Conservation (phyloP, 2,888 invertebrate species). For the Aporophyla nigra region DNA sequence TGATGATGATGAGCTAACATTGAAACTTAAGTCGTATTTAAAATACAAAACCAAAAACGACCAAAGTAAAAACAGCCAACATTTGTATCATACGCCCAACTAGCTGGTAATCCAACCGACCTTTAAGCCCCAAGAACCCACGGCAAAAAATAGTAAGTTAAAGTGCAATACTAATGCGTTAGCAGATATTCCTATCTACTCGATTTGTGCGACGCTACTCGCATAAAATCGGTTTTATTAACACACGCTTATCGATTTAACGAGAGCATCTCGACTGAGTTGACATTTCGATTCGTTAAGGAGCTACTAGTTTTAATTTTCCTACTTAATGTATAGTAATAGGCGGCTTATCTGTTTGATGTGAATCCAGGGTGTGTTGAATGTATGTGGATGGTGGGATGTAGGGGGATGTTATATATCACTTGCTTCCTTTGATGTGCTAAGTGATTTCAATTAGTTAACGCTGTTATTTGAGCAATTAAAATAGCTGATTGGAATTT, state of each 20-base stretch:
- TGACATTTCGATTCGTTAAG: conserved; percentile 67
- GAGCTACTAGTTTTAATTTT: conserved; percentile 68
- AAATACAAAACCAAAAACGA: too few species aligned
- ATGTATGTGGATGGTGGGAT: conserved; percentile 23
- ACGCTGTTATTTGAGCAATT: conserved; percentile 31
- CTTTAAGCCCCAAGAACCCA: not conserved
- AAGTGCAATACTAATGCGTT: conserved; percentile 73
- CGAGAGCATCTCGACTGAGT: conserved; percentile 63
- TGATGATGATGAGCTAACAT: too few species aligned
- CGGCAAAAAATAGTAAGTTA: conserved; percentile 67
- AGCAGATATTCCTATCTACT: conserved; percentile 76
- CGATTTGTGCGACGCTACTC: conserved; percentile 75
- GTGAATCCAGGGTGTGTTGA: conserved; percentile 51
- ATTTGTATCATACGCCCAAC: too few species aligned
- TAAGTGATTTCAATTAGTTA: conserved; percentile 42
- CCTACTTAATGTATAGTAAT: conserved; percentile 58
- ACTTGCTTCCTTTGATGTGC: conserved; percentile 45
- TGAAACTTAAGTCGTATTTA: too few species aligned
- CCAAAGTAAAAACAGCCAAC: too few species aligned
- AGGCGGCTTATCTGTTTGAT: conserved; percentile 42
- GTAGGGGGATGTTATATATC: conserved; percentile 33
- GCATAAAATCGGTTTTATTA: conserved; percentile 78
- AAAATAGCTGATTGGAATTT: conserved; percentile 48
- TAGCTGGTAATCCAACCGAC: too few species aligned
- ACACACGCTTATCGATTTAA: conserved; percentile 66